Base-by-base conservation (phyloP, 1,140 invertebrate genomes). In the Meloidogyne floridensis region DNA sequence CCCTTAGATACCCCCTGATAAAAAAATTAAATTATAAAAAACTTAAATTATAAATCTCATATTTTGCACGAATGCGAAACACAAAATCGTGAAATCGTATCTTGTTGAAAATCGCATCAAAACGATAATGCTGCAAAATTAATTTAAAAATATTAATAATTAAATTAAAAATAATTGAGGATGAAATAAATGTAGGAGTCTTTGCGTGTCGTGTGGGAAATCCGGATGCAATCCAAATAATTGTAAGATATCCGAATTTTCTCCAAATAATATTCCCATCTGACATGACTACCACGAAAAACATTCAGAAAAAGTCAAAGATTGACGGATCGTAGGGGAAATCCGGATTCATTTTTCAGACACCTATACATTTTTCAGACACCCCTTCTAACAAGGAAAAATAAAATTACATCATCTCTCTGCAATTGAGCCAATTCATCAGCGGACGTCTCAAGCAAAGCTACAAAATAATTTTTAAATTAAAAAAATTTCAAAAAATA, bases 401-500 rank as follows among this genome's bases (percentile, higher is more conserved):
- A 18, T n/a, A 75, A 51, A 15, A 69, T 75, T 93, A 91, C 94
- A 95, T 82, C 89, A 74, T 80, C 87, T 72, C 79, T 85, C 69
- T 83, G 77, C 59, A 84, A 81, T 32, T 79, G 70, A 47, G 91
- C 91, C 13, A 97, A 90, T 87, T 96, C 94, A 81, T 94, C 93
- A 2, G 95, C 92, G n/a, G 91, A 92, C n/a, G 91, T 91, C 0
- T 93, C 94, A 1, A 98, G 87, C 72, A 98, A 90, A 65, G 92
- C 92, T 91, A 97, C 95, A 65, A 65, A 65, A 3, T 54, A 54
- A 10, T 54, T 54, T 54, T 54, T 10, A 10, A 13, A 9, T 11
- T 9, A 54, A 54, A 54, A 54, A 11, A 54, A 8, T 9, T 54
- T 54, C 15, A 18, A 65, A 65, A 65, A 7, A 65, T 6, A 65